These are phyloP conservation scores for Limnephilus auricula DNA, from an alignment of 2,888 invertebrate species.

Conservation along the genomic window DNA sequence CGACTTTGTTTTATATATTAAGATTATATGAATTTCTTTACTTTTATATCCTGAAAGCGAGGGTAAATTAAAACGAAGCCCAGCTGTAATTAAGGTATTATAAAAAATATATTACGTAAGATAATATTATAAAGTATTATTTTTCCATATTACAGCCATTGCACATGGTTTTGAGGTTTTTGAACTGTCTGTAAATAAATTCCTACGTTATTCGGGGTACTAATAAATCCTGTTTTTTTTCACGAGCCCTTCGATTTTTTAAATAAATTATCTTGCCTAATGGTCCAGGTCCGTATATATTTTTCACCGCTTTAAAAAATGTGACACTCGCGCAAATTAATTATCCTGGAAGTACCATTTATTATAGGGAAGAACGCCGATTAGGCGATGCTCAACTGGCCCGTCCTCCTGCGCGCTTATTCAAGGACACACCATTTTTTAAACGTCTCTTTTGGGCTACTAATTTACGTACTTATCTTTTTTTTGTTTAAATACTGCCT, in stretches of 20 bases:
- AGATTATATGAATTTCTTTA: background rate
- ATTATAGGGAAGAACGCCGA: conserved; percentile 26
- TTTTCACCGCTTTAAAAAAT: conserved; percentile 36
- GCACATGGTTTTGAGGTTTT: background rate
- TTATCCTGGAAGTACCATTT: conserved; percentile 29
- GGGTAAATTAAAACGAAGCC: background rate
- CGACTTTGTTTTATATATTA: too few relatives aligned
- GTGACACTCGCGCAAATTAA: conserved; percentile 42
- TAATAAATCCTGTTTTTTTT: background rate
- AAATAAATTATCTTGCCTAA: conserved; percentile 14
- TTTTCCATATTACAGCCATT: background rate
- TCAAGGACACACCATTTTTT: background rate
- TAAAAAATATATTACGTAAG: too few relatives aligned
- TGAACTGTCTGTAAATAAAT: background rate
- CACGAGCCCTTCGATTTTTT: background rate
- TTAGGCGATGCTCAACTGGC: conserved; percentile 19
- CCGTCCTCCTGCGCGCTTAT: background rate
- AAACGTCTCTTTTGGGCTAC: background rate
- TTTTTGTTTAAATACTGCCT: background rate
- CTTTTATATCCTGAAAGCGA: background rate
- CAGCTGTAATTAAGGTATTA: background rate
- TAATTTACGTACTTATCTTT: background rate
- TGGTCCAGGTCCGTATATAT: background rate
- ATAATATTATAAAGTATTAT: background rate
- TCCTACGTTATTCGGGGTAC: background rate